Evolutionary conservation across 2,888 invertebrate species (phyloP).

Genomic region (Belgica antarctica): DNA sequence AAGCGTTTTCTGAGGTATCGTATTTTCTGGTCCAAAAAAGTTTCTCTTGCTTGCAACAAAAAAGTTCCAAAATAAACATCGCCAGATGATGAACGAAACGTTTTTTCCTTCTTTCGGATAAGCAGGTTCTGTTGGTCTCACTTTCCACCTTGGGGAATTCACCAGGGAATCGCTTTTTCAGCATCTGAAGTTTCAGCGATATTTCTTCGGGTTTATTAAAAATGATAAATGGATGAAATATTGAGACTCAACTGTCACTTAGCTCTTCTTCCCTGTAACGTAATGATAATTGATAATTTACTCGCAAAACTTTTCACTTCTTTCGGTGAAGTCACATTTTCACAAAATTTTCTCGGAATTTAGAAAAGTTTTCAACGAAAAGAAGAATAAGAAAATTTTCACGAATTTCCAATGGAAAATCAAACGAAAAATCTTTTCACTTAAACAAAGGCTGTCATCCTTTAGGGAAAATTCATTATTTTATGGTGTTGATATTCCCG

Average conservation of each 20-base stretch:
- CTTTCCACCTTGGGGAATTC: conserved; percentile 26
- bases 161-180: not conserved
- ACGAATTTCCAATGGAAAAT: not conserved
- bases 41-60: not conserved
- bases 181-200: conserved; percentile 2
- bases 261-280: not conserved
- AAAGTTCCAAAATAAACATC: not conserved
- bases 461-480: not conserved
- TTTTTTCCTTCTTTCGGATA: not conserved
- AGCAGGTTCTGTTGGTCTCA: conserved; percentile 28
- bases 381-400: not conserved
- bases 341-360: not conserved
- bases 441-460: conserved; percentile 20
- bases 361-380: not conserved
- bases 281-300: conserved; percentile 42
- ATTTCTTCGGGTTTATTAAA: conserved; percentile 33
- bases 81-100: not conserved
- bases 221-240: conserved; percentile 42
- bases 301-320: not conserved
- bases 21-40: not conserved
- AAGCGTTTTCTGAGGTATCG: no score
- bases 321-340: not conserved
- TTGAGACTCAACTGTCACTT: conserved; percentile 32
- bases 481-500: not conserved
- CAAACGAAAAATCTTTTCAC: not conserved